Base-by-base conservation (phyloP, 2,888 invertebrate genomes). In the Nomada hirtipes region DNA sequence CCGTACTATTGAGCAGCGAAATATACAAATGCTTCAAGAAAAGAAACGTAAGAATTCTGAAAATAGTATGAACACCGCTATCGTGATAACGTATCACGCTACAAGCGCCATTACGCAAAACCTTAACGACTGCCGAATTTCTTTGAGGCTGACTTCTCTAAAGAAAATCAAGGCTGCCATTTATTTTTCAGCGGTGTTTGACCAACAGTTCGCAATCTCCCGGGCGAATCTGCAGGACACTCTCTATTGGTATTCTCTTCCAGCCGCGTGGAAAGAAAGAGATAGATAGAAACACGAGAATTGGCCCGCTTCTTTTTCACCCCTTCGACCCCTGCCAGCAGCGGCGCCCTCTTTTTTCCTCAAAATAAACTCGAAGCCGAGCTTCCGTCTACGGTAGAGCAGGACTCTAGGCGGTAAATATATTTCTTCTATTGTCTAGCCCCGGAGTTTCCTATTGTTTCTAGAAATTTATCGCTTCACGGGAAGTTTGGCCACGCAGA, bases 341-440 rank as follows among this genome's bases (percentile, higher is more conserved):
- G 18, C 53, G 69, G 44, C 69, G 60, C 63, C 71, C 59, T 53
- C 71, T 69, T 70, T 79, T 61, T 57, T 73, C 72, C 77, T 18
- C 42, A 75, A 85, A 88, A 88, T 90, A 90, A 86, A 88, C 85
- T 82, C 82, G 72, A 88, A 84, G 78, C 82, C 74, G 70, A 84
- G 85, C 86, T 91, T 91, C 90, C 90, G 91, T 90, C 88, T 82
- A 83, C 72, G 77, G 76, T 57, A 70, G 72, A 79, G 79, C 84
- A 76, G 80, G 82, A 77, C 82, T 72, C 77, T 72, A 82, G 80
- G 83, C 80, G 83, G 89, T 84, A 86, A 76, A 88, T 91, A 92
- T 92, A 92, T 92, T 92, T 93, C 92, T 92, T 92, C 93, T 92
- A 93, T 93, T 93, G 92, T 93, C 92, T 93, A 93, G 91, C 88